Conservation (phyloP, 1,140 invertebrate genomes). For the Halesus radiatus region DNA sequence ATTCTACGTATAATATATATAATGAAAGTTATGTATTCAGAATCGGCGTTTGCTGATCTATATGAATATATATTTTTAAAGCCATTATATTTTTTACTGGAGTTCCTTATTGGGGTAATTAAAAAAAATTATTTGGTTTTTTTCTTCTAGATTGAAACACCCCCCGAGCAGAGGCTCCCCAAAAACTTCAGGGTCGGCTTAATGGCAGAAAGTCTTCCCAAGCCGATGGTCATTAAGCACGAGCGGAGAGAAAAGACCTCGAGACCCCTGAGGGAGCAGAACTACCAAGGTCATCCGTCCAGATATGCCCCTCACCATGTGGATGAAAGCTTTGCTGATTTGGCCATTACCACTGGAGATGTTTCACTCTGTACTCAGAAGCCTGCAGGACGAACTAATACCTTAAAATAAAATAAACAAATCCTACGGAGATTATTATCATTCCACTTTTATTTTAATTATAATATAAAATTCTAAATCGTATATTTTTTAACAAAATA, state of each 20-base stretch:
- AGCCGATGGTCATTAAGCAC: conserved; percentile 51
- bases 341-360: conserved; percentile 62
- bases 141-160: conserved; percentile 44
- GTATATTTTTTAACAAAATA: too few relatives aligned
- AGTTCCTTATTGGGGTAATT: too few relatives aligned
- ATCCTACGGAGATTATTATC: too few relatives aligned
- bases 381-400: conserved; percentile 42
- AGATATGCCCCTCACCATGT: conserved; percentile 9
- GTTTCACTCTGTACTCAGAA: conserved; percentile 59
- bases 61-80: too few relatives aligned
- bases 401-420: conserved; percentile 51
- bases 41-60: too few relatives aligned
- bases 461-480: too few relatives aligned
- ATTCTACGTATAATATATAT: too few relatives aligned
- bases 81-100: too few relatives aligned
- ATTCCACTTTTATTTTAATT: too few relatives aligned
- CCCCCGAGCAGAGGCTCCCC: conserved; percentile 38
- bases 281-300: background rate
- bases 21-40: too few relatives aligned
- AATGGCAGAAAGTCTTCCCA: conserved; percentile 48
- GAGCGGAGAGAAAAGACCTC: conserved; percentile 25
- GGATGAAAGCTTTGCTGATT: conserved; percentile 63
- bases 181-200: conserved; percentile 39
- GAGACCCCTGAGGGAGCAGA: conserved; percentile 27
- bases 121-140: too few relatives aligned